Evolutionary conservation across 2,888 invertebrate genomes (phyloP).

Genomic region (Candidula unifasciata): DNA sequence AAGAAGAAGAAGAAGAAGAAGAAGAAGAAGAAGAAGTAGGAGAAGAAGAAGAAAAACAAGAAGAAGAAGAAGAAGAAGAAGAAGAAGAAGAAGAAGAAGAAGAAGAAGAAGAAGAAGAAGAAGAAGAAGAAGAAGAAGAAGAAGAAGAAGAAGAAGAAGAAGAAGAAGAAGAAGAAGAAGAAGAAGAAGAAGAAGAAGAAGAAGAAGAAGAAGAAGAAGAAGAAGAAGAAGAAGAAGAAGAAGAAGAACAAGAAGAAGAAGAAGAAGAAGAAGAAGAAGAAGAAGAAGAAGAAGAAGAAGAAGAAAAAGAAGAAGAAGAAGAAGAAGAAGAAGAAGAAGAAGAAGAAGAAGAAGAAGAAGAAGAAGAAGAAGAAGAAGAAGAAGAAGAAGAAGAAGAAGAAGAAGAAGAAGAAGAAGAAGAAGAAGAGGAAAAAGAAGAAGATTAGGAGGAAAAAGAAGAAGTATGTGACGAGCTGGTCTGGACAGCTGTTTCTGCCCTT

Average conservation of each 20-base stretch:
- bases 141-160: neutral
- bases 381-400: conserved; percentile 17
- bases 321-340: neutral
- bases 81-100: conserved; percentile 2
- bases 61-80: too few relatives aligned
- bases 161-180: neutral
- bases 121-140: neutral
- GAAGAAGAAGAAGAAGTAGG: neutral
- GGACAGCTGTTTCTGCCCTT: too few relatives aligned
- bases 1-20: neutral
- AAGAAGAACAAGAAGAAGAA: neutral
- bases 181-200: conserved; percentile 12
- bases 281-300: neutral
- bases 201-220: neutral
- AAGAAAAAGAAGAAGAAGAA: neutral
- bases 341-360: neutral
- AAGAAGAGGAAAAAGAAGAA: conserved; percentile 35
- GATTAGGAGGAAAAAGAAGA: too few relatives aligned
- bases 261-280: neutral
- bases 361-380: conserved; percentile 20
- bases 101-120: neutral
- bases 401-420: conserved; percentile 32
- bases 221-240: neutral
- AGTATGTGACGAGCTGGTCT: too few relatives aligned
- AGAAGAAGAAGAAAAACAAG: neutral